These are phyloP conservation scores for Promerops cafer DNA, from an alignment of 2,113 vertebrate species.

Conservation along the genomic window DNA sequence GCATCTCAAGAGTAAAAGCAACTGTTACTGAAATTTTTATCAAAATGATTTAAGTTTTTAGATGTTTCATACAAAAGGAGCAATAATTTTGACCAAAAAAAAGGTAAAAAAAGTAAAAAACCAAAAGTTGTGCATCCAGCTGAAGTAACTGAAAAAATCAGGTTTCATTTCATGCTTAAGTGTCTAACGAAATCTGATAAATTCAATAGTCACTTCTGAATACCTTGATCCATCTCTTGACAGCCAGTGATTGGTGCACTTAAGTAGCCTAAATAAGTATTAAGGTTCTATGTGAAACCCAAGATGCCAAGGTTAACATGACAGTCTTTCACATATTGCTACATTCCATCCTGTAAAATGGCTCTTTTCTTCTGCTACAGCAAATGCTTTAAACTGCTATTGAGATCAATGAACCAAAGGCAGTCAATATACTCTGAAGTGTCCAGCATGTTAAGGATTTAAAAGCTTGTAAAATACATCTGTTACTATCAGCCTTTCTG, in stretches of 20 bases:
- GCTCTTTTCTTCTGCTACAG: not conserved
- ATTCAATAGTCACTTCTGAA: not conserved
- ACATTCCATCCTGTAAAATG: not conserved
- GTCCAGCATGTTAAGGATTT: not conserved
- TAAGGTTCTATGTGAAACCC: not conserved
- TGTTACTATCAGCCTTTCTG: not conserved
- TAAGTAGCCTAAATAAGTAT: not conserved
- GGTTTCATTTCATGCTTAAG: not conserved
- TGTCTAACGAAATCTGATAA: not conserved
- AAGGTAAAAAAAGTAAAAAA: not conserved
- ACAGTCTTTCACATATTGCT: not conserved
- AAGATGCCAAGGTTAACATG: not conserved
- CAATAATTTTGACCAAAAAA: not conserved
- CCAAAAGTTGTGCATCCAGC: not conserved
- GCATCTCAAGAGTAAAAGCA: not conserved
- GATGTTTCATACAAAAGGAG: not conserved
- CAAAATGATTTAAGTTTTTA: not conserved
- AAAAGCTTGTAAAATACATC: not conserved
- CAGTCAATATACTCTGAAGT: not conserved
- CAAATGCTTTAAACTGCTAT: not conserved
- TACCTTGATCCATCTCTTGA: not conserved
- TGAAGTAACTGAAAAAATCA: not conserved
- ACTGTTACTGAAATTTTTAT: not conserved
- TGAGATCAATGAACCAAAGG: not conserved
- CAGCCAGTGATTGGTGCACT: not conserved